Percentiles rank a stretch among this genome's conserved stretches.
phyloP scores from a whole-genome alignment of 1,140 invertebrate species.

The Bursaphelenchus mucronatus region DNA sequence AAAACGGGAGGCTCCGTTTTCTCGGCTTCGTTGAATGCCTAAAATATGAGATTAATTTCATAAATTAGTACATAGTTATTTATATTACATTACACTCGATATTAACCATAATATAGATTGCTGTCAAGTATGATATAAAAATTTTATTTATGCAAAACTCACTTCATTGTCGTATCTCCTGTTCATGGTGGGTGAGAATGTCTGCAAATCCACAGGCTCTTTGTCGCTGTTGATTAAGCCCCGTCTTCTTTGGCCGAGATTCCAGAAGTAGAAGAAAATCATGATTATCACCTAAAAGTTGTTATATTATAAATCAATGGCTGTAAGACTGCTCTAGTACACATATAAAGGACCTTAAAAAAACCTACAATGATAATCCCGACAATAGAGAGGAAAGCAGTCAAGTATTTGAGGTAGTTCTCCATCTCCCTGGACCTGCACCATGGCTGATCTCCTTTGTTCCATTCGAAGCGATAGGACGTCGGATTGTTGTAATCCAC shows the following conservation, averaged over 20 bases:
- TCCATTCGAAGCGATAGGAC: conserved; percentile 60
- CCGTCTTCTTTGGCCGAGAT: conserved; percentile 38
- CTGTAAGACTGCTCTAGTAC: neutral
- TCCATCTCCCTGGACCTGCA: conserved; percentile 59
- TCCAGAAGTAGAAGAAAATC: conserved; percentile 43
- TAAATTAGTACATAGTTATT: neutral
- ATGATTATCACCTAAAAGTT: conserved; percentile 36
- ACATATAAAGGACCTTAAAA: neutral
- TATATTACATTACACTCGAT: neutral
- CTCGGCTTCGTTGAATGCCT: conserved; percentile 30
- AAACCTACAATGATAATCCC: conserved; percentile 35
- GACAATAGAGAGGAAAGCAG: conserved; percentile 41
- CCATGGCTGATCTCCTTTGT: conserved; percentile 56
- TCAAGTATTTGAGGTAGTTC: conserved; percentile 58
- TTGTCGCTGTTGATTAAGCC: neutral
- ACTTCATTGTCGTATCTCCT: conserved; percentile 25
- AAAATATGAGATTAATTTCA: conserved; percentile 10
- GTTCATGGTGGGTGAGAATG: conserved; percentile 21
- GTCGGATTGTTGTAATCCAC: conserved; percentile 56
- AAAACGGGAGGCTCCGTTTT: conserved; percentile 24
- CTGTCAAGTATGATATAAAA: conserved; percentile 4
- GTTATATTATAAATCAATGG: neutral
- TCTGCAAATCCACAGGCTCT: conserved; percentile 4
- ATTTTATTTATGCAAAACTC: neutral
- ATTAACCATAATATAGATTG: too few relatives aligned